Base-by-base conservation (phyloP, 2,113 vertebrate species). In the Aleadryas rufinucha region DNA sequence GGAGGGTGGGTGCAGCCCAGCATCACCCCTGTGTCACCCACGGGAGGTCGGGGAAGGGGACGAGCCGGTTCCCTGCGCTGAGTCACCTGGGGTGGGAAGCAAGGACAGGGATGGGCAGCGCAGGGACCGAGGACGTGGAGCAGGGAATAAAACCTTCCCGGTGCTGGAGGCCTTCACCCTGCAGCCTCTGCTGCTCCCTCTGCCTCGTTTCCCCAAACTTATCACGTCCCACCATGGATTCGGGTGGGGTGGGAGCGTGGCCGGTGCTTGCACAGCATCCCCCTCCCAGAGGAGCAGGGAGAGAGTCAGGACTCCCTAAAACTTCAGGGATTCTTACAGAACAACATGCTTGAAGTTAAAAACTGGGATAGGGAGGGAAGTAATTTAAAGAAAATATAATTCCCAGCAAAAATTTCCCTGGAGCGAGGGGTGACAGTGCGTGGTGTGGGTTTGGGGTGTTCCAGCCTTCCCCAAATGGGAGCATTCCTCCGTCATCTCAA, bases 201-300 rank as follows among this genome's bases (percentile, higher is more conserved):
- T 57, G 69, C 70, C 68, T 65, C 5, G 0, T 23, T 39, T 53
- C 45, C 87, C 77, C 2, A 1, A 45, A 44, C 30, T 42, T 7
- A 0, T 16, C 5, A 0, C 0, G 0, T 59, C 44, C 31, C 1
- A 2, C 11, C 1, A 1, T 5, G 1, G 60, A 11, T 11, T 26
- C 0, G 0, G 56, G 37, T 4, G 10, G 87, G 59, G 23, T 15
- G 37, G 42, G 41, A 53, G 16, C 44, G 2, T 0, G 13, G 54
- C 54, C 9, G 83, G n/a, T 16, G 64, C 87, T 74, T 3, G 2
- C 26, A 18, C 33, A 37, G 86, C 64, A 15, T 41, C 26, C 26
- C 9, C 24, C 35, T 52, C 30, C 9, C 68, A 31, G 12, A 65
- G 69, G 9, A n/a, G n/a, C 16, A 17, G n/a, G 66, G 56, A 44